phyloP scores from a whole-genome alignment of 1,140 invertebrate genomes.

The Drosophila chauvacae region DNA sequence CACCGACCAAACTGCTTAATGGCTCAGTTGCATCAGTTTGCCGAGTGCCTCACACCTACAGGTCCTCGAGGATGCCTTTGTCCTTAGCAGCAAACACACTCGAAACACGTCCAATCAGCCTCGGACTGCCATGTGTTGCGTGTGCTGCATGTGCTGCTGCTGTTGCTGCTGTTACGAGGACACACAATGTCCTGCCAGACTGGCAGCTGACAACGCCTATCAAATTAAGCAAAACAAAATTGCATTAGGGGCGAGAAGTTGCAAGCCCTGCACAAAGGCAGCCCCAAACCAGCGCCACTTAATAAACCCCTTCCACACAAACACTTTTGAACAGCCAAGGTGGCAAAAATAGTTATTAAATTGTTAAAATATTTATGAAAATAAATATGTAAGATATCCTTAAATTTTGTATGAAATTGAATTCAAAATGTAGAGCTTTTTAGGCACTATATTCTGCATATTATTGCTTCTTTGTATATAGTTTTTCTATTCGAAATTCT shows the following conservation, averaged over 20 bases:
- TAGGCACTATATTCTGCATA: no score
- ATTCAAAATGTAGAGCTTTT: no score
- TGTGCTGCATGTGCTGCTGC: constrained; percentile 5
- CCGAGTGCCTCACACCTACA: constrained; percentile 1
- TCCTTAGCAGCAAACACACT: constrained; percentile 36
- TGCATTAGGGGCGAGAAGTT: constrained; percentile 75
- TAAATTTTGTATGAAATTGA: no score
- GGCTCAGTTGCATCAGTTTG: constrained; percentile 21
- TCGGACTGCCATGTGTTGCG: constrained; percentile 22
- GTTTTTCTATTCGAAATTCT: neutral
- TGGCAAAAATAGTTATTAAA: neutral
- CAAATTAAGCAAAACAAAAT: constrained; percentile 83
- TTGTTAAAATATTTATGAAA: neutral
- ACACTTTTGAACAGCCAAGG: neutral
- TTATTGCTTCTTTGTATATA: no score
- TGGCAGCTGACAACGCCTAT: constrained; percentile 80
- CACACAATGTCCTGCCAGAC: constrained; percentile 50
- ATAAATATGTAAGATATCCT: no score
- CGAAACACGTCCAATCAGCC: constrained; percentile 40
- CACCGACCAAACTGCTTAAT: constrained; percentile 16
- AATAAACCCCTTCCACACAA: constrained; percentile 15
- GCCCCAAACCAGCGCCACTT: neutral
- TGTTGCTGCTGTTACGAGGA: constrained; percentile 24
- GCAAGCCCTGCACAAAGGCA: constrained; percentile 45
- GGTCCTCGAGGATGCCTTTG: constrained; percentile 17